Evolutionary conservation across 2,888 invertebrate species (phyloP), one percentile per base, ranked within the genome.

Genomic region (Kryphioiulus occultus): DNA sequence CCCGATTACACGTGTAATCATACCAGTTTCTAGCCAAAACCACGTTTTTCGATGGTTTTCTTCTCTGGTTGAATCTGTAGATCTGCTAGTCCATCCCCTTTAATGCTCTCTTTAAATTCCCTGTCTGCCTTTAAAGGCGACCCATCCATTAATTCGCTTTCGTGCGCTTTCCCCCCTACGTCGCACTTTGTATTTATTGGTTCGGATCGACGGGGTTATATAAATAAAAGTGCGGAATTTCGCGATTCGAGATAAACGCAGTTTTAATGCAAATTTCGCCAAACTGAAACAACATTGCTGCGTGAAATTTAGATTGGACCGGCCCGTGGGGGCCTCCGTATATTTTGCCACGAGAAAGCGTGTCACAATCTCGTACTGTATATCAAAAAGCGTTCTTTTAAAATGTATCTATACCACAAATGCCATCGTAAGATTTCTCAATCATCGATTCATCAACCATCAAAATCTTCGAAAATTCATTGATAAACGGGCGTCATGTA

Each of bases 181-280:
- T n/a, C n/a, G 68, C 68, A 68, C 68, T 22, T 68, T 68, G 22
- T 68, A 68, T 68, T 68, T 68, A 26, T 68, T 68, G 68, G 68
- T 9, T 68, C 26, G 68, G 68, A 68, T 68, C 68, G 68, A 68
- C 68, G 68, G 68, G 68, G 68, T 68, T 68, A 68, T 68, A 68
- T 68, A 68, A 68, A 68, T 68, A 59, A 59, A 26, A 26, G 9
- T 26, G 26, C 4, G 68, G 26, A 5, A 68, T 68, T 68, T 68
- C n/a, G 68, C 68, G 26, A 68, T 68, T 68, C 68, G 26, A 68
- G 68, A 68, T 68, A 68, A 68, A 68, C 68, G 22, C 26, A 26
- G 0, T 68, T 68, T 68, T 68, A 68, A 68, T 68, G 68, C 68
- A 68, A 68, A 68, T 68, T 68, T 68, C 0, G 26, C 26, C 5